Percentiles rank a stretch among this genome's conserved stretches.
phyloP scores from a whole-genome alignment of 2,888 invertebrate genomes.

The Eucriotettix oculatus region DNA sequence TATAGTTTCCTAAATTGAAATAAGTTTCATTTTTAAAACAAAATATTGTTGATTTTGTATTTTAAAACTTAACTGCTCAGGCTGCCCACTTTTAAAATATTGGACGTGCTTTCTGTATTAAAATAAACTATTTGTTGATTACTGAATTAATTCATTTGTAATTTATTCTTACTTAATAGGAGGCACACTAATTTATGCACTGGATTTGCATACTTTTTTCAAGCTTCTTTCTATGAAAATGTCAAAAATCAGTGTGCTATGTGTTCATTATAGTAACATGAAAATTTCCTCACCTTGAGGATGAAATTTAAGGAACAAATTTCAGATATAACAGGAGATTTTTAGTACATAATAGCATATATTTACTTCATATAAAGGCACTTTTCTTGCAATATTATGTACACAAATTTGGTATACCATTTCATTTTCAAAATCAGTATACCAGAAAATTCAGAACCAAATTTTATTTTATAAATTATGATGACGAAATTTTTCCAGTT shows the following conservation, averaged over 20 bases:
- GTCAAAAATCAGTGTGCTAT: slow-evolving; percentile 8
- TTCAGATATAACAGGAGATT: not conserved
- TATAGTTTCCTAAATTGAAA: too few species aligned
- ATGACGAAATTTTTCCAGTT: too few species aligned
- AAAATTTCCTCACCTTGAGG: not conserved
- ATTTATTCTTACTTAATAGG: too few species aligned
- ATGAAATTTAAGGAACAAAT: not conserved
- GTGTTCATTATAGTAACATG: slow-evolving; percentile 5
- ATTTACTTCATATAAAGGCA: slow-evolving; percentile 5
- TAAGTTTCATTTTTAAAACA: too few species aligned
- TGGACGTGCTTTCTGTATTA: too few species aligned
- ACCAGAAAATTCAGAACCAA: not conserved
- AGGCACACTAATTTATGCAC: too few species aligned
- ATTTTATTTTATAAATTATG: too few species aligned
- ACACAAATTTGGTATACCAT: not conserved
- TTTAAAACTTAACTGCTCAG: too few species aligned
- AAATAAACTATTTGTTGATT: too few species aligned
- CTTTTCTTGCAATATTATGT: not conserved
- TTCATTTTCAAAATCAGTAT: not conserved
- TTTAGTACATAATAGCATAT: slow-evolving; percentile 7
- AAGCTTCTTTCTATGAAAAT: slow-evolving; percentile 2
- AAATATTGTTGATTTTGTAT: too few species aligned
- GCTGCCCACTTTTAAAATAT: too few species aligned
- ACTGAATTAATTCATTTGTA: too few species aligned
- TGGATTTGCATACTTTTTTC: not conserved